Evolutionary conservation across 2,888 invertebrate genomes (phyloP).

Genomic region (Neoscelio sp.): DNA sequence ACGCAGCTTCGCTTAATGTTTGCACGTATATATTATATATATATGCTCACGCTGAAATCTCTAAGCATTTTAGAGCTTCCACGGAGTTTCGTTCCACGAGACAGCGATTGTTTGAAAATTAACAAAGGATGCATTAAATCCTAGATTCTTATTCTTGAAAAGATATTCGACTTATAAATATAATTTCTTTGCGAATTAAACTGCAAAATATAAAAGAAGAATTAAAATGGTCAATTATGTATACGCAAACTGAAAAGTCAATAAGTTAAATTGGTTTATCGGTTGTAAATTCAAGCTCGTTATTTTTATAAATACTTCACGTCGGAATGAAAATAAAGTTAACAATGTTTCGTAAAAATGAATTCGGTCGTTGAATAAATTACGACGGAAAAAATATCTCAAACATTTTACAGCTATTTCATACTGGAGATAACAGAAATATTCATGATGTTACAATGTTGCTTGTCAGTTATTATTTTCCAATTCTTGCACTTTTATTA

Average conservation of each 20-base stretch:
- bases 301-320: too few relatives aligned
- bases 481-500: slow-evolving; percentile 1
- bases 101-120: background rate
- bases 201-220: too few relatives aligned
- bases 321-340: too few relatives aligned
- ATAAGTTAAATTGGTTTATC: too few relatives aligned
- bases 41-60: slow-evolving; percentile 1
- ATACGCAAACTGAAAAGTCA: too few relatives aligned
- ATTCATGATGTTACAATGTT: background rate
- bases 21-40: background rate
- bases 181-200: too few relatives aligned
- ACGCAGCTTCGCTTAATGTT: background rate
- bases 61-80: slow-evolving; percentile 3
- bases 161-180: too few relatives aligned
- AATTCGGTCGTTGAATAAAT: slow-evolving; percentile 7
- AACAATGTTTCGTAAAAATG: too few relatives aligned
- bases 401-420: slow-evolving; percentile 20
- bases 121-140: background rate
- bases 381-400: slow-evolving; percentile 7
- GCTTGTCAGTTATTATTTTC: background rate
- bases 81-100: background rate
- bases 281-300: too few relatives aligned
- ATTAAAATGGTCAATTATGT: too few relatives aligned
- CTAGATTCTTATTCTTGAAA: too few relatives aligned
- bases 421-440: slow-evolving; percentile 11